Base-by-base conservation (phyloP, 2,797 vertebrate genomes). In the Danio jaintianensis region DNA sequence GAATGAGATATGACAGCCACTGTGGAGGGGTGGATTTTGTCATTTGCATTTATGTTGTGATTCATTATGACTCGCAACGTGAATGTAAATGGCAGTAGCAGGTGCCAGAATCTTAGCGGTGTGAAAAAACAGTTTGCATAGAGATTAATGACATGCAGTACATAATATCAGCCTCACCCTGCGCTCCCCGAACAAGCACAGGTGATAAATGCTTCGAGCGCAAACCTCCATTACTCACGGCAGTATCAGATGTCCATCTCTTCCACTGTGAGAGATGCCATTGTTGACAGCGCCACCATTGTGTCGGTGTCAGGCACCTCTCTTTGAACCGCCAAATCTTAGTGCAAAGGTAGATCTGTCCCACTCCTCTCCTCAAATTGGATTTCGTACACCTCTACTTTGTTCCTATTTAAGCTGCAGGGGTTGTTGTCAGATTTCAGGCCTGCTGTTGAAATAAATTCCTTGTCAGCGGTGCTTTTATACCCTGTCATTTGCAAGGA, bases 341-440 rank as follows among this genome's bases (percentile, higher is more conserved):
- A 71, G 81, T 76, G 83, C 84, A 75, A 81, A 82, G 86, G 75
- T 29, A 80, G 82, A 86, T 80, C 86, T 86, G 83, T 38, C 84
- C 75, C 81, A 10, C 82, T 79, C 42, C 62, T 80, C 84, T 80
- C 53, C 66, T 86, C 80, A 86, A 86, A 87, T 84, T 83, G 76
- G 75, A 88, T 83, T 78, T 81, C 75, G 67, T 67, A 29, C 1
- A 29, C 70, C 50, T 71, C 47, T 55, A 63, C 29, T 74, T 64
- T 70, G 58, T 82, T 79, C 68, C 78, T 70, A 68, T 82, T 82
- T 78, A 75, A 59, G 67, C 66, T 70, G 63, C 42, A 66, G 64
- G 62, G 52, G 45, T 80, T 79, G 50, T 75, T 81, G 78, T 85
- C 86, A 83, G 83, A 71, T 78, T 40, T 80, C 53, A 61, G 62